phyloP scores from a whole-genome alignment of 2,888 invertebrate genomes.

The Desoria tigrina region DNA sequence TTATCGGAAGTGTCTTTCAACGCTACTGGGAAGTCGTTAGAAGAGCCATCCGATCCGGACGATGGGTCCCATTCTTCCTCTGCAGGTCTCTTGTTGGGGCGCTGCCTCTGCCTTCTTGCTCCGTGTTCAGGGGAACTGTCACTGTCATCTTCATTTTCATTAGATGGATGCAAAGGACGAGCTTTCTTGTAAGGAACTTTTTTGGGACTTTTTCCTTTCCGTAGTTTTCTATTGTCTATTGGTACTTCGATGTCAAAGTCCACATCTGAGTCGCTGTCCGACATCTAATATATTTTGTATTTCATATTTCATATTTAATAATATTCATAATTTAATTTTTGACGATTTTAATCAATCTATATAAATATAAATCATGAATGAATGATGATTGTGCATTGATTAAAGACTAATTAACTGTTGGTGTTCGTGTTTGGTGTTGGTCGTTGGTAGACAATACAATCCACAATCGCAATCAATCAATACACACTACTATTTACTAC shows the following conservation, averaged over 20 bases:
- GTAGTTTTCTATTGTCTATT: background rate
- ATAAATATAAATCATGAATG: too few relatives aligned
- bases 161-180: background rate
- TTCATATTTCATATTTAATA: too few relatives aligned
- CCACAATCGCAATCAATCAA: too few relatives aligned
- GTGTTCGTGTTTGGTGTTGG: too few relatives aligned
- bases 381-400: too few relatives aligned
- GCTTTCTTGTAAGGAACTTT: slow-evolving; percentile 28
- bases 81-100: background rate
- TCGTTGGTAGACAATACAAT: too few relatives aligned
- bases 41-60: too few relatives aligned
- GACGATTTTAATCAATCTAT: too few relatives aligned
- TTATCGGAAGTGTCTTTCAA: background rate
- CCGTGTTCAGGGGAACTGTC: background rate
- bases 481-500: too few relatives aligned
- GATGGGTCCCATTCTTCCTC: background rate
- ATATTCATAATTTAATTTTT: too few relatives aligned
- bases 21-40: background rate
- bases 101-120: background rate
- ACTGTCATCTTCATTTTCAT: background rate
- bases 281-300: too few relatives aligned
- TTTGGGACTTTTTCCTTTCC: slow-evolving; percentile 14
- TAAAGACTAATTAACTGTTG: too few relatives aligned
- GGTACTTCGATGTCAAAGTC: slow-evolving; percentile 18
- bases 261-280: slow-evolving; percentile 23